These are phyloP conservation scores for Bactericera cockerelli DNA, from an alignment of 1,140 invertebrate genomes.

Conservation along the genomic window DNA sequence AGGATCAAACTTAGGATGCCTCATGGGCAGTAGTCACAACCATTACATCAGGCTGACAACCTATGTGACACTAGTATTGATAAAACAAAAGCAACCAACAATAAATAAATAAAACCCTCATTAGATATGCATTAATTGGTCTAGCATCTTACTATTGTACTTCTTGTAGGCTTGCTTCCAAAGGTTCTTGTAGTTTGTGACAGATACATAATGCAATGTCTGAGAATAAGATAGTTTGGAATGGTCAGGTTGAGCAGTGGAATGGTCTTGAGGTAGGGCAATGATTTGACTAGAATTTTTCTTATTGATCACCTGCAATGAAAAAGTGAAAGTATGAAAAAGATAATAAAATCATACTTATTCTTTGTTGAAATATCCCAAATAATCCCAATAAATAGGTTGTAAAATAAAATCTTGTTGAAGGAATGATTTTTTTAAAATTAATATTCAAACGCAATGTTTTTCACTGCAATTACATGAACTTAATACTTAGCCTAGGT, in stretches of 20 bases:
- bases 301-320: conserved; percentile 2
- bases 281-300: conserved; percentile 16
- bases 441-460: no score
- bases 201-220: conserved; percentile 58
- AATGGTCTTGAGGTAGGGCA: conserved; percentile 28
- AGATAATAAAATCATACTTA: conserved; percentile 9
- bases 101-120: no score
- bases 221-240: conserved; percentile 51
- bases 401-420: neutral
- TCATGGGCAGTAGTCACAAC: no score
- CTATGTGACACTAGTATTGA: no score
- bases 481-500: no score
- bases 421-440: neutral
- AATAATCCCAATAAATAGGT: neutral
- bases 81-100: no score
- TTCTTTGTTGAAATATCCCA: neutral
- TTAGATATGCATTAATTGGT: no score
- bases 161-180: conserved; percentile 72
- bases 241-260: conserved; percentile 40
- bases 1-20: no score
- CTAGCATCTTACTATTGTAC: conserved; percentile 46
- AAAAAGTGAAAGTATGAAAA: neutral
- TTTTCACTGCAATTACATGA: no score
- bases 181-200: conserved; percentile 63
- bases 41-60: no score